Evolutionary conservation across 1,140 invertebrate species (phyloP).

Genomic region (Monomorium pharaonis): DNA sequence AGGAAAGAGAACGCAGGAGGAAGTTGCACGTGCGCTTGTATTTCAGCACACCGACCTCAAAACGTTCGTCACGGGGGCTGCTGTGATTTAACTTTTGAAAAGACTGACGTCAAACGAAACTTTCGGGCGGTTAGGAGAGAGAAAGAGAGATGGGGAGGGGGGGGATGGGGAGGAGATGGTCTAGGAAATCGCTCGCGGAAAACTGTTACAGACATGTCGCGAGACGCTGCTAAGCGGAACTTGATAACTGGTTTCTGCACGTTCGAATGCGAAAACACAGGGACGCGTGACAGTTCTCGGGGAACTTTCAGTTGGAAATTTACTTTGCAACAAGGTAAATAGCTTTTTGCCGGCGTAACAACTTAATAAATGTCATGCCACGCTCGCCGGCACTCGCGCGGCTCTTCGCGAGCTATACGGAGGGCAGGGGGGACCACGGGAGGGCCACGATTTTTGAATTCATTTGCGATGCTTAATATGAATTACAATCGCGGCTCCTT

Average conservation of each 20-base stretch:
- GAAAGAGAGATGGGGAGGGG: not conserved
- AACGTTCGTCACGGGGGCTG: slow-evolving; percentile 44
- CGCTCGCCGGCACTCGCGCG: not conserved
- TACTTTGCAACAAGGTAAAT: slow-evolving; percentile 55
- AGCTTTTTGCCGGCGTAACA: slow-evolving; percentile 53
- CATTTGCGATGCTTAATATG: slow-evolving; percentile 51
- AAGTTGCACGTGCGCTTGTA: not conserved
- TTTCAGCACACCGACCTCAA: slow-evolving; percentile 44
- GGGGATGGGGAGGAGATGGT: slow-evolving; percentile 54
- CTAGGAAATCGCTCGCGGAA: slow-evolving; percentile 65
- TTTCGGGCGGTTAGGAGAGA: slow-evolving; percentile 62
- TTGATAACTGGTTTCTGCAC: slow-evolving; percentile 65
- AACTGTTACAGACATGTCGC: slow-evolving; percentile 71
- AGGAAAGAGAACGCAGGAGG: not conserved
- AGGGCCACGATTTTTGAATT: slow-evolving; percentile 55
- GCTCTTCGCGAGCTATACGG: slow-evolving; percentile 8
- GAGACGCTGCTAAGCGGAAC: slow-evolving; percentile 65
- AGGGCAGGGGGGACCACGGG: not conserved
- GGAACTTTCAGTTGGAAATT: slow-evolving; percentile 62
- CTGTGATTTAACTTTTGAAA: slow-evolving; percentile 53
- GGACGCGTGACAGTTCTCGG: slow-evolving; percentile 50
- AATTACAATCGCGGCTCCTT: slow-evolving; percentile 48
- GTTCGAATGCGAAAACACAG: slow-evolving; percentile 59
- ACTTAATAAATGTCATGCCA: slow-evolving; percentile 57
- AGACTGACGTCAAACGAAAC: slow-evolving; percentile 62